These are phyloP conservation scores for Ophiodon elongatus DNA, from an alignment of 2,113 vertebrate genomes.

Conservation along the genomic window DNA sequence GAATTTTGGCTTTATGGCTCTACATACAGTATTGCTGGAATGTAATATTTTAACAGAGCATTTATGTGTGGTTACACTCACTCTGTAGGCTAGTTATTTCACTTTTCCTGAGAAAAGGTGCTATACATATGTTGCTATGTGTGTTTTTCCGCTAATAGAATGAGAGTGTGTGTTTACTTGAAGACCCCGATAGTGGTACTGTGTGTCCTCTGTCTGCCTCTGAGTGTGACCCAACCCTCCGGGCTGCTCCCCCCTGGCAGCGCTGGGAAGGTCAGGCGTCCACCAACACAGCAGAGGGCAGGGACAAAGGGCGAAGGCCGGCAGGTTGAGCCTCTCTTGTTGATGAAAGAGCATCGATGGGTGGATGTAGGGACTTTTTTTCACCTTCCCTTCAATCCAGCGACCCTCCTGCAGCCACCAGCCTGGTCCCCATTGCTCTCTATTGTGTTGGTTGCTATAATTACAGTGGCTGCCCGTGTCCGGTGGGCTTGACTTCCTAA, in stretches of 20 bases:
- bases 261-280: slow-evolving; percentile 67
- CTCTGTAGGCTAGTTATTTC: slow-evolving; percentile 42
- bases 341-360: slow-evolving; percentile 30
- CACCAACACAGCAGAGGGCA: slow-evolving; percentile 65
- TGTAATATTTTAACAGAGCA: slow-evolving; percentile 50
- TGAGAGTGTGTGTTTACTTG: slow-evolving; percentile 29
- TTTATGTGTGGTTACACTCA: slow-evolving; percentile 9
- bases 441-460: slow-evolving; percentile 57
- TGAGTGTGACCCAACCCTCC: slow-evolving; percentile 68
- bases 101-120: slow-evolving; percentile 76
- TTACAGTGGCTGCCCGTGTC: slow-evolving; percentile 56
- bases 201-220: slow-evolving; percentile 68
- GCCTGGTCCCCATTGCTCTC: slow-evolving; percentile 24
- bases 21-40: slow-evolving; percentile 74
- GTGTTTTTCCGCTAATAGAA: background rate
- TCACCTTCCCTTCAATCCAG: slow-evolving; percentile 10
- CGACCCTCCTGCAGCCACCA: slow-evolving; percentile 23
- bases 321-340: slow-evolving; percentile 26
- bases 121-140: slow-evolving; percentile 32
- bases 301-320: slow-evolving; percentile 18
- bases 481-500: slow-evolving; percentile 70
- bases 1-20: slow-evolving; percentile 54
- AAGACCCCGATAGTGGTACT: slow-evolving; percentile 26
- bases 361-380: slow-evolving; percentile 25
- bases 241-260: slow-evolving; percentile 83